Evolutionary conservation across 2,888 invertebrate genomes (phyloP).

Genomic region (Eupithecia centaureata): DNA sequence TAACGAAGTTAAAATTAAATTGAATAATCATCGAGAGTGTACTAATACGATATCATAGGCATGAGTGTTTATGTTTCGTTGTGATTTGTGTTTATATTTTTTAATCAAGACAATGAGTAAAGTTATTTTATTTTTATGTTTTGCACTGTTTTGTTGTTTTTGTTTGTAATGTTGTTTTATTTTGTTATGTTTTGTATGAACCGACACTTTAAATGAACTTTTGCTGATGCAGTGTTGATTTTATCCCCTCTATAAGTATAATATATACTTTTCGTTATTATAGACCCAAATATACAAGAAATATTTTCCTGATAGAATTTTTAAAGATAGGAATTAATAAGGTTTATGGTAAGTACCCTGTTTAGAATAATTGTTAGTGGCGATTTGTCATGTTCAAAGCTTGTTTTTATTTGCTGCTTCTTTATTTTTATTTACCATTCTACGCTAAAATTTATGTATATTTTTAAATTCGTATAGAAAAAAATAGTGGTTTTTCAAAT

Average conservation of each 20-base stretch:
- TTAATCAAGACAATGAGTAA: conserved; percentile 6
- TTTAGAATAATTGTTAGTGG: conserved; percentile 54
- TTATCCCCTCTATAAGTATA: conserved; percentile 37
- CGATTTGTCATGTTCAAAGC: conserved; percentile 62
- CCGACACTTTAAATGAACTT: conserved; percentile 41
- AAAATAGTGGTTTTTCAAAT: conserved; percentile 9
- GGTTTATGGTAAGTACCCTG: conserved; percentile 53
- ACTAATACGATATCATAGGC: neutral
- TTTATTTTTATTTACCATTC: conserved; percentile 54
- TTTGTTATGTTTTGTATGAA: conserved; percentile 26
- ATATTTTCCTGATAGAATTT: neutral
- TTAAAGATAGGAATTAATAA: conserved; percentile 27
- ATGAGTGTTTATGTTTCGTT: conserved; percentile 23
- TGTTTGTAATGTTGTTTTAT: conserved; percentile 31
- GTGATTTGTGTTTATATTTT: conserved; percentile 8
- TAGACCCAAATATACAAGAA: neutral
- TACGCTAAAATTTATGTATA: conserved; percentile 37
- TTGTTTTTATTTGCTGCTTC: conserved; percentile 74
- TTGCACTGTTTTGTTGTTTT: conserved; percentile 40
- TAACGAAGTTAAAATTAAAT: too few species aligned
- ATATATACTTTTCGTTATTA: conserved; percentile 31
- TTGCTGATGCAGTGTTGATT: conserved; percentile 61
- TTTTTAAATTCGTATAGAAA: conserved; percentile 29
- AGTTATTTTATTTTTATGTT: neutral
- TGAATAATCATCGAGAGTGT: neutral